Evolutionary conservation across 23 tunicate species (phyloP).

Genomic region (Halocynthia roretzi): DNA sequence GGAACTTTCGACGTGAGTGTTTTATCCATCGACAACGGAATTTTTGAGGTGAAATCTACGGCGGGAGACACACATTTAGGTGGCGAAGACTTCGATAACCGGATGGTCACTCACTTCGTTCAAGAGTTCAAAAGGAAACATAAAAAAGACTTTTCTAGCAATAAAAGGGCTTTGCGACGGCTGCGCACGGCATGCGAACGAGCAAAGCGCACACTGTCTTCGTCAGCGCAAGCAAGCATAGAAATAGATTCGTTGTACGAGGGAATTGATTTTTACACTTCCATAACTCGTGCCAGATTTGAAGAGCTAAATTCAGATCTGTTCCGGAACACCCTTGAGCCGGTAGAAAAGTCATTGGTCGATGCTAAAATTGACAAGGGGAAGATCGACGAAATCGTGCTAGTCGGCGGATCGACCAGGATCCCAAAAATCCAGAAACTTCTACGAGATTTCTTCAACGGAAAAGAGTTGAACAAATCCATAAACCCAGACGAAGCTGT

Average conservation of each 20-base stretch:
- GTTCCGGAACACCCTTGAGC: conserved; percentile 73
- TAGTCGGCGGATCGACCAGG: conserved; percentile 97
- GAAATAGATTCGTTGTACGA: conserved; percentile 83
- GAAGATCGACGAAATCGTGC: conserved; percentile 86
- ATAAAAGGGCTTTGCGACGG: conserved; percentile 65
- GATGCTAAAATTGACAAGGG: conserved; percentile 72
- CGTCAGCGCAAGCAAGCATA: conserved; percentile 75
- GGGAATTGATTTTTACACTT: conserved; percentile 83
- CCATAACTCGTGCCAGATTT: conserved; percentile 77
- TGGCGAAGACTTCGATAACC: conserved; percentile 90
- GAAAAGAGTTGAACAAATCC: conserved; percentile 80
- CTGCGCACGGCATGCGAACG: conserved; percentile 87
- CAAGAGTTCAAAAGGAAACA: conserved; percentile 65
- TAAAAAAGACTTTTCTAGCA: conserved; percentile 67
- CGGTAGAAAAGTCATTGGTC: conserved; percentile 77
- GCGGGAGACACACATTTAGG: conserved; percentile 92
- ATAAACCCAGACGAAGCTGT: conserved; percentile 99
- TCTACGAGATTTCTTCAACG: conserved; percentile 87
- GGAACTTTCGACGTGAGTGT: conserved; percentile 93
- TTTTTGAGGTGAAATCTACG: conserved; percentile 80
- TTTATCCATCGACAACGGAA: conserved; percentile 65
- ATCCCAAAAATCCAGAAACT: conserved; percentile 88
- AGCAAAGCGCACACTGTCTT: conserved; percentile 72
- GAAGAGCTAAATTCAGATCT: conserved; percentile 89
- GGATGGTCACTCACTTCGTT: conserved; percentile 80